Base-by-base conservation (phyloP, 2,113 vertebrate species). In the Tachysurus fulvidraco region DNA sequence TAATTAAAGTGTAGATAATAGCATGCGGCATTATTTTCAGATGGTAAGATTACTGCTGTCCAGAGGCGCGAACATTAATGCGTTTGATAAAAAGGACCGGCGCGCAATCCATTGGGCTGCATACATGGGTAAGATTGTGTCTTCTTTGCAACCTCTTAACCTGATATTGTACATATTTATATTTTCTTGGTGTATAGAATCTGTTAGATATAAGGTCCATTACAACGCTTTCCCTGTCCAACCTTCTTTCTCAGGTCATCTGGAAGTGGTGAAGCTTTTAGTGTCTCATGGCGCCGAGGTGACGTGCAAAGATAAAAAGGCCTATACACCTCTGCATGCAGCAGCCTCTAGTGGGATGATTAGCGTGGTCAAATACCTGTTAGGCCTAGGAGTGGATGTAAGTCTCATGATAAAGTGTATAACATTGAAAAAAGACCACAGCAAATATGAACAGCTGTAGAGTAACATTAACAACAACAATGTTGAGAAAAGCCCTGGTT, bases 71-170 rank as follows among this genome's bases (percentile, higher is more conserved):
- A 99, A 99, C 93, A 99, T 99, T 91, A 99, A 99, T 92, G 98
- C 98, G 86, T 99, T 99, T 93, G 98, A 99, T 93, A 99, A 99
- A 94, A 99, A 99, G 93, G 98, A 99, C 91, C 95, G 98, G n/a
- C 95, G 98, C 86, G 98, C 98, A 60, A 98, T 99, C 92, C 98
- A 99, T 88, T 99, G 98, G 98, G 98, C 98, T 59, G 97, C 98
- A 19, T 99, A 99, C 92, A 99, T 99, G 98, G 98, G 98, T 99
- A 97, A 91, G 95, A 57, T 13, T 54, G 10, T 46, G 41, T 50
- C 81, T 69, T 52, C 25, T 50, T 44, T 28, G 0, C 19, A 62
- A 12, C 36, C 10, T 60, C 30, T 41, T 41, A 44, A 10, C 2
- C 7, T 57, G 41, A 65, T 19, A 5, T 16, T 46, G 9, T 25